phyloP scores from a whole-genome alignment of 2,113 vertebrate species.

The Lutjanus erythropterus region DNA sequence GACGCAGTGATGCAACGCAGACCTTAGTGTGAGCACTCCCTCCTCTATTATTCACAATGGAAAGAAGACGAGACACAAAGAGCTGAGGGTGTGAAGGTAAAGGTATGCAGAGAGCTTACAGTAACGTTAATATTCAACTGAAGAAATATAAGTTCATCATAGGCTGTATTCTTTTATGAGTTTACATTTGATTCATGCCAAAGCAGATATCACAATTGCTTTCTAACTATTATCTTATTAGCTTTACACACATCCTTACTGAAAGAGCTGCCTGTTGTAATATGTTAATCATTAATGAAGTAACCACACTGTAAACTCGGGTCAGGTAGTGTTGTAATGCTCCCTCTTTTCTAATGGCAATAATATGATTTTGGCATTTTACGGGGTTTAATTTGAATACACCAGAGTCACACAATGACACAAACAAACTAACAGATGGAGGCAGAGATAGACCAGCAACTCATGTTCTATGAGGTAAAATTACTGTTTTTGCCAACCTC shows the following conservation, averaged over 20 bases:
- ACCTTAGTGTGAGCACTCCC: background rate
- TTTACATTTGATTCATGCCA: background rate
- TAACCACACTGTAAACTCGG: background rate
- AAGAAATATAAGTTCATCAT: background rate
- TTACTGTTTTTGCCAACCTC: no score
- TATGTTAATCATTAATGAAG: background rate
- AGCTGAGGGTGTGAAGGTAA: background rate
- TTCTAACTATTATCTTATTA: background rate
- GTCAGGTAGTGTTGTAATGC: no score
- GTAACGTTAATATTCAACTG: background rate
- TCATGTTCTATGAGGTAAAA: no score
- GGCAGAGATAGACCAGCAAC: no score
- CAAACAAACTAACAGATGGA: no score
- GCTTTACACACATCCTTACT: background rate
- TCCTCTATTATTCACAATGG: conserved; percentile 78
- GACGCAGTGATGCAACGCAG: background rate
- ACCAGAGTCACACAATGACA: no score
- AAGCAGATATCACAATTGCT: background rate
- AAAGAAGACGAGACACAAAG: conserved; percentile 23
- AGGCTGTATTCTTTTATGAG: background rate
- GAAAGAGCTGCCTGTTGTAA: no score
- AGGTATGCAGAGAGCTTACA: background rate
- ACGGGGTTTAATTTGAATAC: no score
- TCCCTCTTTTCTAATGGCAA: no score
- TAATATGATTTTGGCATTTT: no score